Percentiles rank a stretch among this genome's conserved stretches.
Evolutionary conservation across 2,888 invertebrate species (phyloP).

Genomic region (Zaprionus lineosus): DNA sequence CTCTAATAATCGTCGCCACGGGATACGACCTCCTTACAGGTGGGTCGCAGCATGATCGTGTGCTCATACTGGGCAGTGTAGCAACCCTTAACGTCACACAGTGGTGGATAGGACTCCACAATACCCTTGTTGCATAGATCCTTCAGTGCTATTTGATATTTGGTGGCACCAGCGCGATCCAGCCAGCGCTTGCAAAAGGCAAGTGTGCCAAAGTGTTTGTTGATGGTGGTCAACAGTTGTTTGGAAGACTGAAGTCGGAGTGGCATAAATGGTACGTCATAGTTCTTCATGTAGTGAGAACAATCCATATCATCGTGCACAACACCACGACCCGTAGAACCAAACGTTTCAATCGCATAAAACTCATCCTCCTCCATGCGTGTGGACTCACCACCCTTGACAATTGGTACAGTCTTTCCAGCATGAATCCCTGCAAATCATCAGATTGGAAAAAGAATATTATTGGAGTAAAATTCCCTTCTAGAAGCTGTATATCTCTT

Average conservation of each 20-base stretch:
- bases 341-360: slow-evolving; percentile 99
- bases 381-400: slow-evolving; percentile 98
- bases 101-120: slow-evolving; percentile 98
- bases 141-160: slow-evolving; percentile 99
- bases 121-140: slow-evolving; percentile 99
- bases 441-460: neutral
- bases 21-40: slow-evolving; percentile 98
- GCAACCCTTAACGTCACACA: slow-evolving; percentile 98
- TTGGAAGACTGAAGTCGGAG: slow-evolving; percentile 96
- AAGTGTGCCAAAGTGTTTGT: slow-evolving; percentile 97
- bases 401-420: slow-evolving; percentile 99
- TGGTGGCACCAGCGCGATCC: slow-evolving; percentile 97
- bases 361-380: slow-evolving; percentile 99
- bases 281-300: slow-evolving; percentile 99
- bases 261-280: slow-evolving; percentile 95
- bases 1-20: slow-evolving; percentile 94
- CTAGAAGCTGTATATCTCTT: slow-evolving; percentile 81
- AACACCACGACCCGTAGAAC: slow-evolving; percentile 96
- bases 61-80: slow-evolving; percentile 99
- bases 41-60: slow-evolving; percentile 97
- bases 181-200: slow-evolving; percentile 99
- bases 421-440: slow-evolving; percentile 89
- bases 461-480: neutral
- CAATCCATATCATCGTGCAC: slow-evolving; percentile 99
- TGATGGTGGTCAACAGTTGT: slow-evolving; percentile 94